Evolutionary conservation across 2,888 invertebrate species (phyloP).

Genomic region (Agonopterix heracliana): DNA sequence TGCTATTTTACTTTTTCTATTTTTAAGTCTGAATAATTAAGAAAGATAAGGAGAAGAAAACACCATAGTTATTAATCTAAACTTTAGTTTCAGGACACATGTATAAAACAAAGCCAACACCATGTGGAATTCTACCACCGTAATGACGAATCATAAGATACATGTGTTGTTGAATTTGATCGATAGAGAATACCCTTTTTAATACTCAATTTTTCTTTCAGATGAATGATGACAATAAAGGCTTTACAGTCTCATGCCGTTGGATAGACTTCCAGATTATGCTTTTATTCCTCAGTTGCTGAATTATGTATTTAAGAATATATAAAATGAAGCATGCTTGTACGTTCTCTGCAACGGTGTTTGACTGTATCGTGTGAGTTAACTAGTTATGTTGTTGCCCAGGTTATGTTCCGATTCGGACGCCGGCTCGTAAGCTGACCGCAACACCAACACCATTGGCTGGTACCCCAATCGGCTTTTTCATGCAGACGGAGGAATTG

Average conservation of each 20-base stretch:
- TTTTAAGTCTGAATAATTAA: conserved; percentile 17
- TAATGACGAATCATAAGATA: conserved; percentile 33
- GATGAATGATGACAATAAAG: conserved; percentile 66
- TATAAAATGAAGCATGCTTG: conserved; percentile 12
- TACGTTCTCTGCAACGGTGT: conserved; percentile 17
- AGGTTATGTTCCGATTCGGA: conserved; percentile 96
- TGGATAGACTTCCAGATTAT: conserved; percentile 50
- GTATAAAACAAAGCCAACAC: conserved; percentile 53
- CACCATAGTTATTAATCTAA: conserved; percentile 61
- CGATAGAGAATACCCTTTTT: conserved; percentile 43
- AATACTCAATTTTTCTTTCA: conserved; percentile 69
- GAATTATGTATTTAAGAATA: conserved; percentile 21
- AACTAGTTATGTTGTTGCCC: conserved; percentile 50
- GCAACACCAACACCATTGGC: conserved; percentile 99
- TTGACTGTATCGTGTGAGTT: conserved; percentile 22
- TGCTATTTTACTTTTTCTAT: conserved; percentile 7
- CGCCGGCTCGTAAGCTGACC: conserved; percentile 97
- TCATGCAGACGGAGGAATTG: conserved; percentile 94
- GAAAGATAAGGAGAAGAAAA: conserved; percentile 26
- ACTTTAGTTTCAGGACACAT: conserved; percentile 73
- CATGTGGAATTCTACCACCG: conserved; percentile 36
- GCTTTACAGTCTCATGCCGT: conserved; percentile 62
- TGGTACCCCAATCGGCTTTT: conserved; percentile 94
- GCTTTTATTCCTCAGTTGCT: conserved; percentile 42
- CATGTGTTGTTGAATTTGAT: conserved; percentile 52